Evolutionary conservation across 2,888 invertebrate genomes (phyloP).

Genomic region (Magallana nippona): DNA sequence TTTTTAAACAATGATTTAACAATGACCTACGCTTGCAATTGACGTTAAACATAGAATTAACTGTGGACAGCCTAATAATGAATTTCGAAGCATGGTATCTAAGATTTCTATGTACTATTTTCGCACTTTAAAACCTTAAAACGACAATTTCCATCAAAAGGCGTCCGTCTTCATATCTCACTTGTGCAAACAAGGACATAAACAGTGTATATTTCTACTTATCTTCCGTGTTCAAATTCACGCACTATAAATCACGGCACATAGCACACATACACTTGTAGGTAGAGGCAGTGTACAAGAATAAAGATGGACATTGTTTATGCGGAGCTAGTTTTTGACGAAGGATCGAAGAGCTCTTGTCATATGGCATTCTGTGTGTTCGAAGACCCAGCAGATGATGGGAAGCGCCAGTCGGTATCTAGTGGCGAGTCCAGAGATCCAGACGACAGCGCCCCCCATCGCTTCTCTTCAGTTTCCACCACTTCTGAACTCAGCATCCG

Average conservation of each 20-base stretch:
- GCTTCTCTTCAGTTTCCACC: neutral
- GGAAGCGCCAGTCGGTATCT: neutral
- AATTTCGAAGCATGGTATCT: too few species aligned
- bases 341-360: constrained; percentile 11
- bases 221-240: neutral
- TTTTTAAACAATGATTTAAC: too few species aligned
- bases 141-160: too few species aligned
- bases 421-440: neutral
- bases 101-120: too few species aligned
- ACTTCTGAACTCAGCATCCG: neutral
- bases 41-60: too few species aligned
- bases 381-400: neutral
- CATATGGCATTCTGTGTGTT: constrained; percentile 10
- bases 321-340: constrained; percentile 25
- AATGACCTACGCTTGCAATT: too few species aligned
- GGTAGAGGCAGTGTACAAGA: neutral
- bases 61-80: too few species aligned
- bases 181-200: constrained; percentile 20
- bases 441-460: neutral
- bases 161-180: neutral
- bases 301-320: constrained; percentile 5
- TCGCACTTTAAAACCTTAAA: too few species aligned
- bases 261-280: neutral
- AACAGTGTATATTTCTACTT: neutral
- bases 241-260: neutral